Percentiles rank a stretch among this genome's conserved stretches.
phyloP scores from a whole-genome alignment of 2,888 invertebrate genomes.

The Caenorhabditis panamensis region DNA sequence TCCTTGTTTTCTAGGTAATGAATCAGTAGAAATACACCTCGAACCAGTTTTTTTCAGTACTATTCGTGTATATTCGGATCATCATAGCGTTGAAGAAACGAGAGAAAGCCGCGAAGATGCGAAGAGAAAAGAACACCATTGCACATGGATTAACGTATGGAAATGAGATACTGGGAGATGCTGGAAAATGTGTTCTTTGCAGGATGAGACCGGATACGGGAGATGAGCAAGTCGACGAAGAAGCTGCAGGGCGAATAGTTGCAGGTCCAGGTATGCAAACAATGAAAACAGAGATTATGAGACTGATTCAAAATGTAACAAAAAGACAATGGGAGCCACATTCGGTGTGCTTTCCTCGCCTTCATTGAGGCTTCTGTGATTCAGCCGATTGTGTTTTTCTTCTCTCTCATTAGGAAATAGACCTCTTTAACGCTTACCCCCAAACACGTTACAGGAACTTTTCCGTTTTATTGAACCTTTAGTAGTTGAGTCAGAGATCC shows the following conservation, averaged over 20 bases:
- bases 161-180: background rate
- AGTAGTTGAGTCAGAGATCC: background rate
- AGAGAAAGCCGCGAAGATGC: slow-evolving; percentile 77
- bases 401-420: background rate
- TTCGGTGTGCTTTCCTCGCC: no score
- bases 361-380: background rate
- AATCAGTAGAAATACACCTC: background rate
- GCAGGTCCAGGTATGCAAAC: slow-evolving; percentile 78
- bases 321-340: no score
- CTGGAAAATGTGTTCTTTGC: slow-evolving; percentile 4
- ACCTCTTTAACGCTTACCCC: background rate
- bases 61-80: slow-evolving; percentile 83
- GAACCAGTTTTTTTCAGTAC: slow-evolving; percentile 79
- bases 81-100: slow-evolving; percentile 78
- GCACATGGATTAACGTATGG: slow-evolving; percentile 51
- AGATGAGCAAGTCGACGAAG: slow-evolving; percentile 72
- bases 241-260: slow-evolving; percentile 79
- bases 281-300: background rate
- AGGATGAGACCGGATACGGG: slow-evolving; percentile 44
- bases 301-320: no score
- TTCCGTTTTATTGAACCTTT: background rate
- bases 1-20: slow-evolving; percentile 82
- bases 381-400: slow-evolving; percentile 19
- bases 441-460: background rate
- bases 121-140: slow-evolving; percentile 60